Percentiles rank a stretch among this genome's conserved stretches.
phyloP scores from a whole-genome alignment of 1,140 invertebrate genomes.

The Leucophenga varia region DNA sequence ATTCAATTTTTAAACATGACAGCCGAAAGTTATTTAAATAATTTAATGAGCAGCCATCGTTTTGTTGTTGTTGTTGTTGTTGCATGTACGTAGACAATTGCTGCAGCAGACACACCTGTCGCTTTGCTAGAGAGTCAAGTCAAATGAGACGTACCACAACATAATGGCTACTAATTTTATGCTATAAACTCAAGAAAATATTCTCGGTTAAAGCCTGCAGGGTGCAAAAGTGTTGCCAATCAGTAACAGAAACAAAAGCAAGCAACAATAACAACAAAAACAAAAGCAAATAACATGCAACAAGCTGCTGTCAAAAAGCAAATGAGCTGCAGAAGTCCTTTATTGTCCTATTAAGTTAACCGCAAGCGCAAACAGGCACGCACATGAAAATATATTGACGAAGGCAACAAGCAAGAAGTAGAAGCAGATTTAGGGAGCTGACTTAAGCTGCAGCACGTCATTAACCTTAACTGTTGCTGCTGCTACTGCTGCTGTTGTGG shows the following conservation, averaged over 20 bases:
- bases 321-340: not conserved
- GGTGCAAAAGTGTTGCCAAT: too few species aligned
- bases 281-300: too few species aligned
- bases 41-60: too few species aligned
- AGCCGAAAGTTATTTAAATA: conserved; percentile 1
- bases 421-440: too few species aligned
- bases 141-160: not conserved
- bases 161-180: conserved; percentile 8
- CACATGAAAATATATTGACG: too few species aligned
- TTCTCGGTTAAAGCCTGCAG: conserved; percentile 2
- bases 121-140: too few species aligned
- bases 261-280: conserved; percentile 10
- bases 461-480: too few species aligned
- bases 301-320: too few species aligned
- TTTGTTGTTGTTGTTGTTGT: conserved; percentile 3
- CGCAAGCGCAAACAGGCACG: conserved; percentile 37
- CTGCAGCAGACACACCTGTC: too few species aligned
- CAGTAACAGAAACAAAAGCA: not conserved
- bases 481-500: too few species aligned
- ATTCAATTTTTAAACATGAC: conserved; percentile 33
- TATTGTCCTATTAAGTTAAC: conserved; percentile 17
- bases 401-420: too few species aligned
- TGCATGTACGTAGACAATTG: conserved; percentile 19
- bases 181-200: conserved; percentile 9
- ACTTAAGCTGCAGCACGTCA: too few species aligned